Base-by-base conservation (phyloP, 2,113 vertebrate genomes). In the Leptodactylus fuscus region DNA sequence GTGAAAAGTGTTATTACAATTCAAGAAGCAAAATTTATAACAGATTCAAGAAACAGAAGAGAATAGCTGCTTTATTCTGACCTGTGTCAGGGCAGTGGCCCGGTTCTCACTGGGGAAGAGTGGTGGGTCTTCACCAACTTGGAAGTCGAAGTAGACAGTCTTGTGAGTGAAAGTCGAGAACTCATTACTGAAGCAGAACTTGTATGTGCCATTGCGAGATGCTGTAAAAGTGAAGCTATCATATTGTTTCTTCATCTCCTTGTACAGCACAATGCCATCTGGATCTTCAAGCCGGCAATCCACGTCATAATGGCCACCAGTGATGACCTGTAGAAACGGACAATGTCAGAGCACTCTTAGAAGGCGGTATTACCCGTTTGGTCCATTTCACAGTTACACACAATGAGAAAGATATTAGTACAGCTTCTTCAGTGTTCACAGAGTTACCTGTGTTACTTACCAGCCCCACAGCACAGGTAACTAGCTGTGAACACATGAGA, bases 141-240 rank as follows among this genome's bases (percentile, higher is more conserved):
- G 98, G 88, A 99, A 98, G 89, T 99, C 98, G 60, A 99, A 99
- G 91, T 99, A 99, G 44, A 99, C 97, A 0, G 97, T 99, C 95
- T 99, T 99, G 94, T 99, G 98, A 9, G 97, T 99, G 88, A 99
- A 99, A 81, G 98, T 99, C 87, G 98, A 99, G 90, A 99, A 99
- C 87, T 99, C 97, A 2, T 99, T 99, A 90, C 97, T 99, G 94
- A 99, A 99, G 91, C 98, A 99, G 94, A 99, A 98, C 87, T 97
- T 99, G 91, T 94, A 97, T 5, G 97, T 97, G 89, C 98, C 98
- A 0, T 98, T 98, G 87, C 91, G 96, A 86, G 96, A 93, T 13
- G 97, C 96, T 18, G 97, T 97, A 89, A 99, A 99, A 0, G 97
- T 99, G 87, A 98, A 99, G 86, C 97, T 99, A 88, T 99, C 98